These are phyloP conservation scores for Hydrolagus colliei DNA, from an alignment of 2,797 vertebrate species.

Conservation along the genomic window DNA sequence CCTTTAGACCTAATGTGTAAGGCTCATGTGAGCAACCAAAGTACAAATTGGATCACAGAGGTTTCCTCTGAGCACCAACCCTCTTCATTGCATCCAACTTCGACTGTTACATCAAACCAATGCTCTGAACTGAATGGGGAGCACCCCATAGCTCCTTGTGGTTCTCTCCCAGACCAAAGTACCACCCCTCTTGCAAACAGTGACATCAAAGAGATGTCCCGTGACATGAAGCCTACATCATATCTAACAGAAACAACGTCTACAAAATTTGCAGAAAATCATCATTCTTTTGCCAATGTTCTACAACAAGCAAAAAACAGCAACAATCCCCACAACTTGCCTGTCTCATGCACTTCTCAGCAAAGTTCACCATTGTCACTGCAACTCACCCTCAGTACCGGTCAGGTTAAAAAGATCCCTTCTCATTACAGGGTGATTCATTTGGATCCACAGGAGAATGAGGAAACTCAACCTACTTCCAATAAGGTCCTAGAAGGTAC, in stretches of 20 bases:
- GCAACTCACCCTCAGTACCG: neutral
- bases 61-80: neutral
- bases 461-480: neutral
- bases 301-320: neutral
- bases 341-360: neutral
- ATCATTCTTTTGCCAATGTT: no score
- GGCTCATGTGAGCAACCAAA: neutral
- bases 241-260: no score
- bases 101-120: neutral
- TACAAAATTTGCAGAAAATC: neutral
- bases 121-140: neutral
- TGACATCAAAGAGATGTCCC: neutral
- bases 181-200: neutral
- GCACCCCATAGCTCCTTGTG: neutral
- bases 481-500: neutral
- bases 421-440: slow-evolving; percentile 51
- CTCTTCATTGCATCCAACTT: neutral
- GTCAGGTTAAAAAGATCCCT: slow-evolving; percentile 32
- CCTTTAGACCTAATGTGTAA: neutral
- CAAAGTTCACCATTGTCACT: no score
- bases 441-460: slow-evolving; percentile 40
- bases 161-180: neutral
- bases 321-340: neutral
- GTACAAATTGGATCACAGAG: neutral
- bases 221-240: neutral